Conservation (phyloP, 2,113 vertebrate species). For the Limanda limanda region DNA sequence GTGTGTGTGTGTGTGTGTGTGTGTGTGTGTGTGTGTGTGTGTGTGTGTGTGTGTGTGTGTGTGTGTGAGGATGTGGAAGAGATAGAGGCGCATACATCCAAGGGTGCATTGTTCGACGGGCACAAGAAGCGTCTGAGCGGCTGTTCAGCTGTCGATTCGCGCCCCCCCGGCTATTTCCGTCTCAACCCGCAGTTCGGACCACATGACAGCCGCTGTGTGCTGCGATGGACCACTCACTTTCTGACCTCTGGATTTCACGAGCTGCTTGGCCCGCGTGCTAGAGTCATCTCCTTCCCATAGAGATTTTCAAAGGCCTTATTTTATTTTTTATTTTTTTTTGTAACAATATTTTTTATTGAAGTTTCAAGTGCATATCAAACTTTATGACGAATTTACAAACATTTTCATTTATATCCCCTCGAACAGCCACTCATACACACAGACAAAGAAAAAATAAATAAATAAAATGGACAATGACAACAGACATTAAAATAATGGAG, state of each 20-base stretch:
- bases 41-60: neutral
- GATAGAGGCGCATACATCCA: neutral
- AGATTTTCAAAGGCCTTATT: slow-evolving; percentile 48
- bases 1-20: neutral
- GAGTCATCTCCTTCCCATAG: slow-evolving; percentile 24
- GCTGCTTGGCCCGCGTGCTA: slow-evolving; percentile 16
- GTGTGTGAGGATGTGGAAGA: neutral
- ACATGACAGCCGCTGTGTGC: slow-evolving; percentile 25
- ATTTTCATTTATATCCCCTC: too few species aligned
- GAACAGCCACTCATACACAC: too few species aligned
- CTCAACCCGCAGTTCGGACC: slow-evolving; percentile 29
- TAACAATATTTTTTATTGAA: too few species aligned
- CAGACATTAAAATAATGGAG: too few species aligned
- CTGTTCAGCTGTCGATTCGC: slow-evolving; percentile 50
- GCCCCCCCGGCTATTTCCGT: slow-evolving; percentile 44
- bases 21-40: neutral
- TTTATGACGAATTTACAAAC: too few species aligned
- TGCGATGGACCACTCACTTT: slow-evolving; percentile 38
- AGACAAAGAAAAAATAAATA: too few species aligned
- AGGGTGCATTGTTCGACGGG: slow-evolving; percentile 4
- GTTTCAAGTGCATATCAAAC: too few species aligned
- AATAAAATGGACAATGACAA: too few species aligned
- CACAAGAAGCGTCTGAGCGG: slow-evolving; percentile 3
- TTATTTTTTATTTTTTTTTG: too few species aligned
- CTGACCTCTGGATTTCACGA: slow-evolving; percentile 55